These are phyloP conservation scores for Lycia hirtaria DNA, from an alignment of 2,888 invertebrate genomes.

Conservation along the genomic window DNA sequence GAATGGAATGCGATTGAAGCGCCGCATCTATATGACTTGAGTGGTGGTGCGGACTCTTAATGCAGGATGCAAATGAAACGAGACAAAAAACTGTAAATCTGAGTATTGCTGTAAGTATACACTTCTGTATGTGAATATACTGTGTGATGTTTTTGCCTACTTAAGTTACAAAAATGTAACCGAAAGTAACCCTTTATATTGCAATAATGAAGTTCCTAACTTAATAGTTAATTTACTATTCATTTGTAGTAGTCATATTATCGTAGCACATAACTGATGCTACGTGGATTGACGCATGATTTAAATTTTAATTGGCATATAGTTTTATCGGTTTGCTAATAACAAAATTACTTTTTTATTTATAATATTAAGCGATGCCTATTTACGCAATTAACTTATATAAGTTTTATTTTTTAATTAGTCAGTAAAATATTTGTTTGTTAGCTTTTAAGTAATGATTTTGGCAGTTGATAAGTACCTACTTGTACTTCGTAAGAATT, in stretches of 20 bases:
- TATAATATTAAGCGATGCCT: background rate
- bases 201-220: conserved; percentile 34
- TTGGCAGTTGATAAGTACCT: background rate
- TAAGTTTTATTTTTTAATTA: background rate
- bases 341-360: background rate
- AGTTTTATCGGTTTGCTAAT: background rate
- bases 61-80: no score
- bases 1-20: no score
- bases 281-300: background rate
- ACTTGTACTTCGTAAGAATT: background rate
- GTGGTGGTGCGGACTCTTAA: no score
- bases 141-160: no score
- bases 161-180: background rate
- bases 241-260: background rate
- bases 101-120: no score
- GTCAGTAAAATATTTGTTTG: no score
- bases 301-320: background rate
- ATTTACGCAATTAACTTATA: background rate
- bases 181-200: background rate
- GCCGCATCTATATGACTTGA: no score
- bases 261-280: background rate
- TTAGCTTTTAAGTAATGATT: no score
- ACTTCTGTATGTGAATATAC: no score
- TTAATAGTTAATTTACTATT: conserved; percentile 14
- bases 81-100: no score